Percentiles rank a stretch among this genome's conserved stretches.
Evolutionary conservation across 2,113 vertebrate genomes (phyloP).

Genomic region (Corynorhinus townsendii): DNA sequence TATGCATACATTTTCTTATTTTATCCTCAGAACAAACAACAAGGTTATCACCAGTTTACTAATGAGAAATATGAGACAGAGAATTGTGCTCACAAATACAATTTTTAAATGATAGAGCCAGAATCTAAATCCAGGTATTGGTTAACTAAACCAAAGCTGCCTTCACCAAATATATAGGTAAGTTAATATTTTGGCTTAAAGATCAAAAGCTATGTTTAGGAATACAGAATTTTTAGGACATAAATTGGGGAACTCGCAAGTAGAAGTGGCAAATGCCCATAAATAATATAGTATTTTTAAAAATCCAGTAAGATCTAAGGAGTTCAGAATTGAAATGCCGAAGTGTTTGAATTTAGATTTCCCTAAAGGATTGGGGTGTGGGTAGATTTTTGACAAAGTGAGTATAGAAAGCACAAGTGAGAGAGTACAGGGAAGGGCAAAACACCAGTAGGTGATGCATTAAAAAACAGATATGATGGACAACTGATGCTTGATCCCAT

Average conservation of each 20-base stretch:
- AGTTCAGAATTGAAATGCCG: background rate
- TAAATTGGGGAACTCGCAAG: background rate
- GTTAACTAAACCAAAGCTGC: background rate
- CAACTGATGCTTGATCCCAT: background rate
- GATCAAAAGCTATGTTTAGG: background rate
- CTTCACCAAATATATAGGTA: background rate
- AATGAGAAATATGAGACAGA: background rate
- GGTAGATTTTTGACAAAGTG: background rate
- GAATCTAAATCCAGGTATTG: background rate
- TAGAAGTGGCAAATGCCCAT: background rate
- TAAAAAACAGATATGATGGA: background rate
- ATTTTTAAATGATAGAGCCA: background rate
- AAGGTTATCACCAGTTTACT: background rate
- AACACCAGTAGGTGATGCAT: background rate
- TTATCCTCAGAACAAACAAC: background rate
- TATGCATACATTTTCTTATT: background rate
- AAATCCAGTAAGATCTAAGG: background rate
- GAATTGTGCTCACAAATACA: background rate
- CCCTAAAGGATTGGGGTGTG: background rate
- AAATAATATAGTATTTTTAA: constrained; percentile 7
- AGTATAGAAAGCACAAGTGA: background rate
- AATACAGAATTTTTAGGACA: background rate
- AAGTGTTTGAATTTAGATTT: background rate
- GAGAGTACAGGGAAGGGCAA: background rate
- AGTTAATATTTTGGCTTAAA: constrained; percentile 29